Evolutionary conservation across 2,888 invertebrate genomes (phyloP).

Genomic region (Phalangium opilio): DNA sequence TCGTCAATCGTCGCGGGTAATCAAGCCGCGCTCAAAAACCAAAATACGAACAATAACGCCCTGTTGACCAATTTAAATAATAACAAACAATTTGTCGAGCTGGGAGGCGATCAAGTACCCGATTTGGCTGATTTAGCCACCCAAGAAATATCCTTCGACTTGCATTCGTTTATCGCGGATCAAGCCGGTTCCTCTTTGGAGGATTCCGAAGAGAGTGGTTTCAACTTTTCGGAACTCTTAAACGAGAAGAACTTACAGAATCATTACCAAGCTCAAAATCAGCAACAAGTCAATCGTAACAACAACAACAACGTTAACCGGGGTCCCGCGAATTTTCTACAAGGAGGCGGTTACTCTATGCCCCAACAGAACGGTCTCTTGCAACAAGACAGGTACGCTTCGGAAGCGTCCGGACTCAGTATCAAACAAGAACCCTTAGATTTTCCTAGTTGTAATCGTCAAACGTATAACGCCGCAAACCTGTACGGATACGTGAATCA

Average conservation of each 20-base stretch:
- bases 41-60: no score
- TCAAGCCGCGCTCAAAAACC: no score
- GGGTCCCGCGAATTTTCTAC: constrained; percentile 16
- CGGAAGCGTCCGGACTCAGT: constrained; percentile 24
- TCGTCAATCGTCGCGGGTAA: no score
- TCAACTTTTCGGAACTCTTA: constrained; percentile 9
- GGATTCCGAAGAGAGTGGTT: constrained; percentile 12
- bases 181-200: no score
- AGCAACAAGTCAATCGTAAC: constrained; percentile 1
- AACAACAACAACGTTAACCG: constrained; percentile 3
- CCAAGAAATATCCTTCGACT: not conserved
- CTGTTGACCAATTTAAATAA: no score
- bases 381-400: constrained; percentile 37
- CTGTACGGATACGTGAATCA: not conserved
- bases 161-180: not conserved
- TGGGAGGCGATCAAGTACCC: not conserved
- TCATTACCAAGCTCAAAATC: constrained; percentile 2
- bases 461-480: not conserved
- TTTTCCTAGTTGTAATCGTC: constrained; percentile 8
- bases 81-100: not conserved
- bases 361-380: constrained; percentile 72
- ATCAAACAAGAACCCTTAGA: constrained; percentile 23
- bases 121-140: not conserved
- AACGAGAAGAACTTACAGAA: constrained; percentile 6
- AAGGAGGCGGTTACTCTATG: constrained; percentile 41